Conservation (phyloP, 2,113 vertebrate species). For the Cromileptes altivelis region DNA sequence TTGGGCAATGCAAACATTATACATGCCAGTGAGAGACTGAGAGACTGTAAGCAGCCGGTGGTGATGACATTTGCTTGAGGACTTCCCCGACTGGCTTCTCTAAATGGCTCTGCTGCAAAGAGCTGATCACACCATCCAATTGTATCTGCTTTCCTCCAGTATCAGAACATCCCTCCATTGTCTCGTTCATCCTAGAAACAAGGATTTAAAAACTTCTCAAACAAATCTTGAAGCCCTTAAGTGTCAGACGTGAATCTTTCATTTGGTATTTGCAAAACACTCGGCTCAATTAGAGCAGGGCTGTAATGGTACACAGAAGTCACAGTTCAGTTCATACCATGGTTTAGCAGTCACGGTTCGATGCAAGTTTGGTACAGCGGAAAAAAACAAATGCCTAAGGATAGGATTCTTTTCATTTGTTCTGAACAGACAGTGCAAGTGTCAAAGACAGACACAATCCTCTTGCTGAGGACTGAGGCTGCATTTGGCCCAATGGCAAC, state of each 20-base stretch:
- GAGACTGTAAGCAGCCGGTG: constrained; percentile 30
- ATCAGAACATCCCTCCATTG: background rate
- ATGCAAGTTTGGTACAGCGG: too few relatives aligned
- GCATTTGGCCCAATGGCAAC: too few relatives aligned
- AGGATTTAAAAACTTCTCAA: background rate
- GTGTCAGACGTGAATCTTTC: background rate
- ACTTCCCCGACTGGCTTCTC: constrained; percentile 10
- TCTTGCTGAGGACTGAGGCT: too few relatives aligned
- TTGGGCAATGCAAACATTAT: too few relatives aligned
- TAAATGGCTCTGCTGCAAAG: constrained; percentile 8
- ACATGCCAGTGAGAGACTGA: constrained; percentile 20
- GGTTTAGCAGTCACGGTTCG: too few relatives aligned
- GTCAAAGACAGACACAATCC: too few relatives aligned
- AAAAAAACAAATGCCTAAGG: too few relatives aligned
- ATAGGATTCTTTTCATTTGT: too few relatives aligned
- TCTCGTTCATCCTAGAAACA: background rate
- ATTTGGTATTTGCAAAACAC: background rate
- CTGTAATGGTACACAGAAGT: too few relatives aligned
- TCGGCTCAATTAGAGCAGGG: too few relatives aligned
- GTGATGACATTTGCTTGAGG: constrained; percentile 13
- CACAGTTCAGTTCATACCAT: too few relatives aligned
- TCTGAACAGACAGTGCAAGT: too few relatives aligned
- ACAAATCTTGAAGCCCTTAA: background rate
- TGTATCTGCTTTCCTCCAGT: background rate
- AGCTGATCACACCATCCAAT: background rate